A percentile compares a stretch with the other conserved stretches of the same genome.
Evolutionary conservation across 2,797 vertebrate species (phyloP).

Genomic region (Hemibagrus guttatus): DNA sequence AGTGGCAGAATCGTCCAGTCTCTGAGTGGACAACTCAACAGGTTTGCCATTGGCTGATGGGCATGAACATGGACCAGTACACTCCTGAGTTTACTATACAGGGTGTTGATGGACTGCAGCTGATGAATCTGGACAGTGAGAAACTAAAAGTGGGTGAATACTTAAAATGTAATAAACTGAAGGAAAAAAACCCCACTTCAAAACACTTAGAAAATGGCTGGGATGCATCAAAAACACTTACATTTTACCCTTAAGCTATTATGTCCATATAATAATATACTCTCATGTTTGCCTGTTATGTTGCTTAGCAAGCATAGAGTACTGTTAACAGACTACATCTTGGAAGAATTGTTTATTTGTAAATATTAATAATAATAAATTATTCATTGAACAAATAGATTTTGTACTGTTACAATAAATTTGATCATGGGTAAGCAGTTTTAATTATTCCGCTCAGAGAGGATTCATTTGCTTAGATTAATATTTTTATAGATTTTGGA

Average conservation of each 20-base stretch:
- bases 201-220: background rate
- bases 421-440: background rate
- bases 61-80: constrained; percentile 91
- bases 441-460: background rate
- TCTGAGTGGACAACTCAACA: constrained; percentile 88
- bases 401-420: background rate
- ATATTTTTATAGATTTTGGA: background rate
- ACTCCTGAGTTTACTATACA: constrained; percentile 83
- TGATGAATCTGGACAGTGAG: constrained; percentile 85
- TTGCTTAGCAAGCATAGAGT: background rate
- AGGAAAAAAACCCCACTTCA: too few species aligned
- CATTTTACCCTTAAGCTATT: background rate
- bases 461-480: background rate
- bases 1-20: constrained; percentile 86
- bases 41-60: constrained; percentile 88
- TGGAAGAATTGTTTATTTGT: background rate
- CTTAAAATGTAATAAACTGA: background rate
- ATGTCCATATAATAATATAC: too few species aligned
- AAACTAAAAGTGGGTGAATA: constrained; percentile 79
- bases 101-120: constrained; percentile 81
- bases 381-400: background rate
- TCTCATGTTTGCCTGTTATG: background rate
- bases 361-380: background rate
- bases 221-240: background rate
- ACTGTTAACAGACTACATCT: background rate